These are phyloP conservation scores for Anser brachyrhynchus DNA, from an alignment of 2,113 vertebrate genomes.

Conservation along the genomic window DNA sequence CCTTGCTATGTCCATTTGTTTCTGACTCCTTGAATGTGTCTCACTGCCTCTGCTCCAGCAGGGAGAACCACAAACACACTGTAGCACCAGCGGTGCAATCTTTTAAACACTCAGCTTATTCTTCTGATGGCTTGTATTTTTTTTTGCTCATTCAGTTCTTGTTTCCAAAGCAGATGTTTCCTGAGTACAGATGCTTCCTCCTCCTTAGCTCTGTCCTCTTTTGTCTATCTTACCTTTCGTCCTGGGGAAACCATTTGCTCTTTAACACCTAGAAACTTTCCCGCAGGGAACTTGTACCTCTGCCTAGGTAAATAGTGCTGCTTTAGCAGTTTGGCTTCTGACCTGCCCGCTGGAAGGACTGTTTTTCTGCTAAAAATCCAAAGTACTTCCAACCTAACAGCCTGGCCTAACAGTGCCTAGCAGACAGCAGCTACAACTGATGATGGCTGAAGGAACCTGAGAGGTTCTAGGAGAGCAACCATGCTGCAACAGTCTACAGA, in stretches of 20 bases:
- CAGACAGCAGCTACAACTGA: background rate
- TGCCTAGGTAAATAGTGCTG: background rate
- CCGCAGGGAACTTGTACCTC: background rate
- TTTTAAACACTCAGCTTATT: background rate
- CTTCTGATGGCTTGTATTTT: background rate
- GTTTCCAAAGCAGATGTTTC: background rate
- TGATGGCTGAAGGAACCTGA: background rate
- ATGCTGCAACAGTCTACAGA: background rate
- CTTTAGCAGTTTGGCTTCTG: background rate
- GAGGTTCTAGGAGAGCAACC: background rate
- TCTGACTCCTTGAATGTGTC: constrained; percentile 35
- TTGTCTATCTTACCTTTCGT: background rate
- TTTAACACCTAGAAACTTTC: background rate
- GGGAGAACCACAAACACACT: background rate
- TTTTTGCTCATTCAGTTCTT: background rate
- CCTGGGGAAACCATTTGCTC: background rate
- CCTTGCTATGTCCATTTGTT: constrained; percentile 10
- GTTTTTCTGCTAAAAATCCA: background rate
- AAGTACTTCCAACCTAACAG: background rate
- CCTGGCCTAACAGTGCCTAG: background rate
- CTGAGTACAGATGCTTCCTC: background rate
- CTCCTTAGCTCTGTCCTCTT: background rate
- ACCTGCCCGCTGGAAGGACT: background rate
- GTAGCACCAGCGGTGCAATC: background rate
- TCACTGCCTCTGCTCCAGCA: background rate